Evolutionary conservation across 2,113 vertebrate species (phyloP).

Genomic region (Elachura formosa): DNA sequence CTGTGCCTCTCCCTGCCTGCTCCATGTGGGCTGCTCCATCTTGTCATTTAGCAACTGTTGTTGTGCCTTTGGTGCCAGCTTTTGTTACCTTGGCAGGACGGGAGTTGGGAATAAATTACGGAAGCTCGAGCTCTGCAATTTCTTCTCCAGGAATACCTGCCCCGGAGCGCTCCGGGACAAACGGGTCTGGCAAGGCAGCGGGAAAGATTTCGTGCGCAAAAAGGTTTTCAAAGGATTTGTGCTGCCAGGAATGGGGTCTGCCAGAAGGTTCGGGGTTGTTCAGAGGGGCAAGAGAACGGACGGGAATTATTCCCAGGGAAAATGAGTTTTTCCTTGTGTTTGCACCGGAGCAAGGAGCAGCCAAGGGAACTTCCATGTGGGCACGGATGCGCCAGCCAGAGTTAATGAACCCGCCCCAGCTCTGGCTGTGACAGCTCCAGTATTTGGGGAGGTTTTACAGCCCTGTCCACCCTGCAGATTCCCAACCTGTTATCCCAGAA

Average conservation of each 20-base stretch:
- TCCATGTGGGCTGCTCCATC: slow-evolving; percentile 39
- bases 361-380: rapidly evolving
- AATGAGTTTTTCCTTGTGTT: not conserved
- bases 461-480: not conserved
- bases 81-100: slow-evolving; percentile 1
- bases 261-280: not conserved
- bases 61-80: slow-evolving; percentile 22
- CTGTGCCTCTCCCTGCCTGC: slow-evolving; percentile 31
- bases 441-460: not conserved
- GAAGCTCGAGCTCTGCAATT: not conserved
- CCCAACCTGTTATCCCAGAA: not conserved
- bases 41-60: slow-evolving; percentile 43
- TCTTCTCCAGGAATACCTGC: not conserved
- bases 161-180: not conserved
- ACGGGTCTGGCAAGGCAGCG: not conserved
- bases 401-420: not conserved
- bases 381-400: rapidly evolving
- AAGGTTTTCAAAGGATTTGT: not conserved
- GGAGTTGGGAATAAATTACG: not conserved
- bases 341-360: no score
- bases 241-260: not conserved
- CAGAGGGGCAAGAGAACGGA: not conserved
- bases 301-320: not conserved
- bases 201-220: not conserved
- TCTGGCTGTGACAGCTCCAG: not conserved